Percentiles rank a stretch among this genome's conserved stretches.
These are phyloP conservation scores for Megaceryle maxima DNA, from an alignment of 2,113 vertebrate species.

Conservation along the genomic window DNA sequence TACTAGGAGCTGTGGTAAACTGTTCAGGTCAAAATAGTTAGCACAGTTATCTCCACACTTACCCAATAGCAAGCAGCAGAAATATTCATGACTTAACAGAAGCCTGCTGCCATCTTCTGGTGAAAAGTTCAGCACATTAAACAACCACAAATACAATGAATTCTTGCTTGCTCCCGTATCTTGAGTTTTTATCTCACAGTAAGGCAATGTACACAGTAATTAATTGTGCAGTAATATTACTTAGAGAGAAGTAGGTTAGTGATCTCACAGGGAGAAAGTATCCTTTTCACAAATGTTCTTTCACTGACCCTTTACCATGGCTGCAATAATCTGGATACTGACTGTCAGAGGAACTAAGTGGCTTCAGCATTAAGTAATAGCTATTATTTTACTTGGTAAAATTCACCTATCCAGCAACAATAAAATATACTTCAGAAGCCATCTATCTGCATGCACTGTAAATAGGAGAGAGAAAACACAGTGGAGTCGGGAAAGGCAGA, in stretches of 20 bases:
- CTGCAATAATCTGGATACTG: not conserved
- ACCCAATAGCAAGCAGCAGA: not conserved
- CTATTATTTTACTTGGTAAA: not conserved
- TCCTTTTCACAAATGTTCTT: not conserved
- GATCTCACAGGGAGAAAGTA: not conserved
- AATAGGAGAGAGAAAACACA: not conserved
- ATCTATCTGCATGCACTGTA: not conserved
- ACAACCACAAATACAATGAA: accelerated
- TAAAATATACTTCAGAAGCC: not conserved
- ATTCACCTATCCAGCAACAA: not conserved
- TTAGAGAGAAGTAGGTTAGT: not conserved
- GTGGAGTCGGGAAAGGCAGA: not conserved
- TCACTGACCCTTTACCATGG: not conserved
- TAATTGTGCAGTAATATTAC: not conserved
- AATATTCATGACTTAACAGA: not conserved
- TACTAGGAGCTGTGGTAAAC: not conserved
- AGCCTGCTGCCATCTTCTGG: slow-evolving; percentile 69
- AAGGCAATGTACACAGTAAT: not conserved
- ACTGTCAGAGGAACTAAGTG: not conserved
- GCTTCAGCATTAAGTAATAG: not conserved
- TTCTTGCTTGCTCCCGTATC: not conserved
- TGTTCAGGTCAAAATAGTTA: not conserved
- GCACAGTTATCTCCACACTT: not conserved
- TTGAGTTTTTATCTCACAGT: not conserved
- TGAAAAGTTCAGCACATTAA: not conserved